Conservation (phyloP, 2,888 invertebrate species). For the Polyommatus icarus region DNA sequence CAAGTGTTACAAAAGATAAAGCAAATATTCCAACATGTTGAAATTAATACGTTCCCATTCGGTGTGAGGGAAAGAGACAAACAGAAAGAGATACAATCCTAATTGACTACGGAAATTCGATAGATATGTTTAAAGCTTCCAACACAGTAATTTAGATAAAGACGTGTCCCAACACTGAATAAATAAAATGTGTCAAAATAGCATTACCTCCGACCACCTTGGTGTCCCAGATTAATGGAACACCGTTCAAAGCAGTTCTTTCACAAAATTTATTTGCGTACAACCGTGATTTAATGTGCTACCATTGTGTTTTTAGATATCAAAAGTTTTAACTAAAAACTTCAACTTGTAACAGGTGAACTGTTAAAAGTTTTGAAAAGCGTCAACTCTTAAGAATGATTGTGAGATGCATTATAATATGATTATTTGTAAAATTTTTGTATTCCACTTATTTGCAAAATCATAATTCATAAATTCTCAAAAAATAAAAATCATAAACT, state of each 20-base stretch:
- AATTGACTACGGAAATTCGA: conserved; percentile 58
- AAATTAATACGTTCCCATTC: conserved; percentile 20
- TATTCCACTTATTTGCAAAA: neutral
- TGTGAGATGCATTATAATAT: neutral
- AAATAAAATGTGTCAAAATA: conserved; percentile 72
- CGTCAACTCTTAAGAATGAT: neutral
- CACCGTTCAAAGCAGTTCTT: conserved; percentile 54
- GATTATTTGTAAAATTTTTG: neutral
- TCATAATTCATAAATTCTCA: neutral
- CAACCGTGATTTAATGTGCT: conserved; percentile 38
- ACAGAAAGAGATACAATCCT: conserved; percentile 50
- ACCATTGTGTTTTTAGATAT: conserved; percentile 27
- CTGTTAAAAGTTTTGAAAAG: neutral
- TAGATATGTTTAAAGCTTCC: conserved; percentile 69
- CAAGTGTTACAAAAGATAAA: conserved; percentile 23
- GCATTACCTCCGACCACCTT: conserved; percentile 73
- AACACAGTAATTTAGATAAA: conserved; percentile 75
- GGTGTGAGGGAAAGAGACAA: neutral
- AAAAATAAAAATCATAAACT: neutral
- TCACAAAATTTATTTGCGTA: conserved; percentile 42
- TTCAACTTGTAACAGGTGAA: neutral
- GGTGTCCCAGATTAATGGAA: conserved; percentile 69
- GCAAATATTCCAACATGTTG: conserved; percentile 13
- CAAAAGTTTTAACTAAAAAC: conserved; percentile 16
- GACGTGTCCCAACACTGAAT: conserved; percentile 64